Conservation (phyloP, 2,888 invertebrate species). For the Sisyra terminalis region DNA sequence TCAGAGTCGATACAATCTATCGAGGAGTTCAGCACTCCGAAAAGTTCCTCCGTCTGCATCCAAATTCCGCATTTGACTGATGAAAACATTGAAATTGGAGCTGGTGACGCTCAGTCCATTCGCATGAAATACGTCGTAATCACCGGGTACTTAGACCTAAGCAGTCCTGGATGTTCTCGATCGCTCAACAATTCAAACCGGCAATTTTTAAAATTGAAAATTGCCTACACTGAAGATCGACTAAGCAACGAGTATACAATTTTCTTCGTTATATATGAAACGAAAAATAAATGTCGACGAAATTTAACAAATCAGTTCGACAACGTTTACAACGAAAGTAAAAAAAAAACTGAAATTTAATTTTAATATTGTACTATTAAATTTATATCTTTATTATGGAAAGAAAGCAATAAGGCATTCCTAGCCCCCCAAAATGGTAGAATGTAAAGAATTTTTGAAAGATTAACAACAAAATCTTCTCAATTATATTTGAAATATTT, state of each 20-base stretch:
- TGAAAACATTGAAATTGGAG: slow-evolving; percentile 1
- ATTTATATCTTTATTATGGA: no score
- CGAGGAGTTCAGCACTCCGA: slow-evolving; percentile 5
- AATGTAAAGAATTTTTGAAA: no score
- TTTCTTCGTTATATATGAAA: slow-evolving; percentile 41
- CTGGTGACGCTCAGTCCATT: neutral
- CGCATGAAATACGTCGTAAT: slow-evolving; percentile 5
- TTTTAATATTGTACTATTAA: no score
- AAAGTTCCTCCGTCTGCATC: slow-evolving; percentile 1
- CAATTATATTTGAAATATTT: no score
- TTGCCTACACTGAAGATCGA: slow-evolving; percentile 38
- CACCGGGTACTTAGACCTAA: neutral
- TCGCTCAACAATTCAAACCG: neutral
- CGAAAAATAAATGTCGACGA: slow-evolving; percentile 39
- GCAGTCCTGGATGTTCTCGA: no score
- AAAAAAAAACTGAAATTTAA: neutral
- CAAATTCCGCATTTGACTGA: neutral
- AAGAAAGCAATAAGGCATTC: no score
- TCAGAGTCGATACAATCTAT: neutral
- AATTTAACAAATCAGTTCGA: slow-evolving; percentile 27
- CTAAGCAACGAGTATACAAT: slow-evolving; percentile 39
- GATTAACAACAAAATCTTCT: no score
- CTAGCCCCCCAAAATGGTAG: no score
- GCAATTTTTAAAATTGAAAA: slow-evolving; percentile 37
- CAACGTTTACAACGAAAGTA: slow-evolving; percentile 4